These are phyloP conservation scores for Sycobia sp. DNA, from an alignment of 1,140 invertebrate species.

Conservation along the genomic window DNA sequence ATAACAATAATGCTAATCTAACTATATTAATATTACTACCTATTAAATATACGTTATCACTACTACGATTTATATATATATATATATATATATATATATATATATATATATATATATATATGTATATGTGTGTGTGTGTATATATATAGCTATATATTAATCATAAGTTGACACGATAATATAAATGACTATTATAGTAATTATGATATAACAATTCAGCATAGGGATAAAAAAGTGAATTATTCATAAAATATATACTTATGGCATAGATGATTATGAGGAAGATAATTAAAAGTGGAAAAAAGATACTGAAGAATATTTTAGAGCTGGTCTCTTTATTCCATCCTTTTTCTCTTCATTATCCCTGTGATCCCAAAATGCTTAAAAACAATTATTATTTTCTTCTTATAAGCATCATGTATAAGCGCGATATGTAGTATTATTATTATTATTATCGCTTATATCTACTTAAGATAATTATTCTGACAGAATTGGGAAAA, in stretches of 20 bases:
- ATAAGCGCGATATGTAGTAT: too few relatives aligned
- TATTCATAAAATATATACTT: constrained; percentile 54
- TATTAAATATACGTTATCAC: constrained; percentile 30
- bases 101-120: neutral
- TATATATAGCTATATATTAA: constrained; percentile 43
- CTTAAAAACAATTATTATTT: too few relatives aligned
- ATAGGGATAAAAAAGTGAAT: constrained; percentile 48
- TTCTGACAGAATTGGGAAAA: too few relatives aligned
- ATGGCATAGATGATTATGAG: constrained; percentile 52
- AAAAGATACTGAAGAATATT: constrained; percentile 37
- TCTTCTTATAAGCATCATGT: too few relatives aligned
- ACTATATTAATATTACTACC: constrained; percentile 42
- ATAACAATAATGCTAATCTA: constrained; percentile 34
- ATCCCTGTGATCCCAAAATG: constrained; percentile 23
- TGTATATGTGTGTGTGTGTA: constrained; percentile 41
- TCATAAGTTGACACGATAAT: constrained; percentile 55
- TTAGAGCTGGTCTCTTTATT: constrained; percentile 29
- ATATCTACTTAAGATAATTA: too few relatives aligned
- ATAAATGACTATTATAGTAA: constrained; percentile 52
- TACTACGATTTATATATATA: constrained; percentile 39
- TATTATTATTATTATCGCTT: too few relatives aligned
- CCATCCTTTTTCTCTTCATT: constrained; percentile 25
- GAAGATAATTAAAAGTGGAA: constrained; percentile 54
- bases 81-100: constrained; percentile 39
- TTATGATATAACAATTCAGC: constrained; percentile 39